A percentile compares a stretch with the other conserved stretches of the same genome.
These are phyloP conservation scores for Sinocyclocheilus maitianheensis DNA, from an alignment of 2,113 vertebrate genomes.

Conservation along the genomic window DNA sequence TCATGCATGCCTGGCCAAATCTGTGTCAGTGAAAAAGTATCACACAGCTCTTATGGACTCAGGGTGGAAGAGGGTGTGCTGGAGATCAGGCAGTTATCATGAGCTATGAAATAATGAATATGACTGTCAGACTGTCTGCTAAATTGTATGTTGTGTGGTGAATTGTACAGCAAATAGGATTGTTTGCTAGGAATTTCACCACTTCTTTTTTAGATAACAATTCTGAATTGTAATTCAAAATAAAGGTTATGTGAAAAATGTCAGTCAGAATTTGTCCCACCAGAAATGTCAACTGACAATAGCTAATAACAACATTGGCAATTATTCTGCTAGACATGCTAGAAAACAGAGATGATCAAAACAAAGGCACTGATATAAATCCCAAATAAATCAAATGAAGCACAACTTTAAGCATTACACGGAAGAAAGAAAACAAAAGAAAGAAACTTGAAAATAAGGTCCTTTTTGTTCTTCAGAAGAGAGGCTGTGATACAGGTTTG, in stretches of 20 bases:
- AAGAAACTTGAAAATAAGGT: background rate
- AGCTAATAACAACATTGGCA: background rate
- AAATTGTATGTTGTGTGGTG: too few relatives aligned
- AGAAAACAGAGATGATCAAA: background rate
- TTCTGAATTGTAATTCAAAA: background rate
- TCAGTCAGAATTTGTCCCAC: background rate
- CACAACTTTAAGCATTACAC: background rate
- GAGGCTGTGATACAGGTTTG: background rate
- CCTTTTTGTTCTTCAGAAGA: background rate
- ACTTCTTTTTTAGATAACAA: background rate
- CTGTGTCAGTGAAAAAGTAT: too few relatives aligned
- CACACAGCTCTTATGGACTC: too few relatives aligned
- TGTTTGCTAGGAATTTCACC: background rate
- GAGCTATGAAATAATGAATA: too few relatives aligned
- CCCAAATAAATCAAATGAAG: background rate
- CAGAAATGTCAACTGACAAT: constrained; percentile 4
- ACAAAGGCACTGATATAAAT: background rate
- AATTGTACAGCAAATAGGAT: too few relatives aligned
- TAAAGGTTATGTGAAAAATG: background rate
- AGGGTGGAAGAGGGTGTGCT: too few relatives aligned
- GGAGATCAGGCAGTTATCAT: too few relatives aligned
- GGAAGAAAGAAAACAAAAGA: background rate
- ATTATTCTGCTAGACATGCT: background rate
- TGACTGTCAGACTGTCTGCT: too few relatives aligned
- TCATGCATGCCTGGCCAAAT: too few relatives aligned